Base-by-base conservation (phyloP, 2,113 vertebrate species). In the Amazona vittata region DNA sequence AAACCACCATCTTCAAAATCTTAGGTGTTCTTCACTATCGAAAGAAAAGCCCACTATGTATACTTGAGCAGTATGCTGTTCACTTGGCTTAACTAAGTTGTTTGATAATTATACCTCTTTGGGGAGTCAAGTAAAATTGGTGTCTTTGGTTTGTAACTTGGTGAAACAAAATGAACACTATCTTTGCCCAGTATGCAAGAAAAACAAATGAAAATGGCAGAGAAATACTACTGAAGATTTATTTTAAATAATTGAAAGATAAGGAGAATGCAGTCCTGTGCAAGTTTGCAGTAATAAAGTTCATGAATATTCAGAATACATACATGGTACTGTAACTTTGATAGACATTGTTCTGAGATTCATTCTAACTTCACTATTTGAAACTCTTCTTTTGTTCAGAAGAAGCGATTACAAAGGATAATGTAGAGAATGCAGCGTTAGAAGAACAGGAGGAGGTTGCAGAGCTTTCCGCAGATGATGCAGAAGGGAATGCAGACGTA, bases 341-440 rank as follows among this genome's bases (percentile, higher is more conserved):
- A 37, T n/a, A 52, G 44, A 28, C 6, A 1, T 12, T n/a, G 33
- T 15, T n/a, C 52, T 75, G 55, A 71, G 50, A 16, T 24, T 31
- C 22, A 16, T 29, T 37, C 43, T 90, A 60, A 91, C 65, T 65
- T 68, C 28, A 63, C 35, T 53, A 12, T 95, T 47, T 92, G 47
- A 26, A 53, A 49, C 50, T 86, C 39, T 89, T n/a, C 17, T 85
- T 82, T 95, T 94, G 67, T 93, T 94, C 92, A 87, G 81, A 91
- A 94, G 98, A 98, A 55, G 91, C 97, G 8, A 94, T 87, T 20
- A 53, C 55, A 20, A 98, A 96, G 82, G 96, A 98, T 8, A 96
- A 95, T 6, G 97, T 78, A 53, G 98, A 98, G 63, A 77, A 79
- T 5, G 82, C 94, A 12, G 78, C 90, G 9, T 35, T 87, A 50